phyloP scores from a whole-genome alignment of 1,140 invertebrate species.

The Conus betulinus region DNA sequence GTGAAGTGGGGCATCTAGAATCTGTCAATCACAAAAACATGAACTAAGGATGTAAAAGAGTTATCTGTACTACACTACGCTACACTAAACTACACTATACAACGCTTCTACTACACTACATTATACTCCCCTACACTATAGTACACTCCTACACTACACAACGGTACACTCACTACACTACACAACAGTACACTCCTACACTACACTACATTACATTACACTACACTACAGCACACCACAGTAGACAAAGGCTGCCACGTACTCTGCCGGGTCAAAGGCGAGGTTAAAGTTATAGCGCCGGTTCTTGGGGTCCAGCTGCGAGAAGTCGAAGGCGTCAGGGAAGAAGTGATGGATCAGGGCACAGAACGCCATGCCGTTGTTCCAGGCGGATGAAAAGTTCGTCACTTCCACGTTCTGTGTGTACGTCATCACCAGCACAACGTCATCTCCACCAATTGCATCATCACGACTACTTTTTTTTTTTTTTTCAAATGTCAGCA shows the following conservation, averaged over 20 bases:
- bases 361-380: conserved; percentile 92
- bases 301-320: conserved; percentile 89
- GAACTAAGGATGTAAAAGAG: too few species aligned
- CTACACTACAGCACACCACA: background rate
- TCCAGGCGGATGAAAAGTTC: conserved; percentile 95
- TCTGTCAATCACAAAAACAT: too few species aligned
- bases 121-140: too few species aligned
- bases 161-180: background rate
- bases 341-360: conserved; percentile 92
- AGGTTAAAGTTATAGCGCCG: conserved; percentile 95
- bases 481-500: too few species aligned
- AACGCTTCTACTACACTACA: too few species aligned
- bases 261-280: conserved; percentile 98
- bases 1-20: too few species aligned
- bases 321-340: conserved; percentile 95
- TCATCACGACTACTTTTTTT: too few species aligned
- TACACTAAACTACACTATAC: too few species aligned
- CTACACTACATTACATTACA: background rate
- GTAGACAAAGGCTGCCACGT: conserved; percentile 55
- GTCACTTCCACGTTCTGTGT: conserved; percentile 90
- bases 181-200: too few species aligned
- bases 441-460: background rate
- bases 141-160: background rate
- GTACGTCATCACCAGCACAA: background rate
- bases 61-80: too few species aligned